Evolutionary conservation across 2,888 invertebrate species (phyloP).

Genomic region (Drosophila flavopinicola): DNA sequence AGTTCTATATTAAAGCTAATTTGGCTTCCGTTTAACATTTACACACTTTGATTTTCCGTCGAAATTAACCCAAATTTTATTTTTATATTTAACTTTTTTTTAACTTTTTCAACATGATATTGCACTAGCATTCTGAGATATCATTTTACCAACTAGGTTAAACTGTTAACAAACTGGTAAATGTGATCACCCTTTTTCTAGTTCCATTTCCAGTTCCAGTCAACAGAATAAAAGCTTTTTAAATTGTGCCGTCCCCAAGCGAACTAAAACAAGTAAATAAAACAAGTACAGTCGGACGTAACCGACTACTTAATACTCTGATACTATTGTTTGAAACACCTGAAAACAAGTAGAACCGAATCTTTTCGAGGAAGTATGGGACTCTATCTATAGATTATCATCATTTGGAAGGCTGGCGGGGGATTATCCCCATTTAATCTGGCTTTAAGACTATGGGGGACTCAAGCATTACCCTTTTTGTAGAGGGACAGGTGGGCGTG

Average conservation of each 20-base stretch:
- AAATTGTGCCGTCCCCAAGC: not conserved
- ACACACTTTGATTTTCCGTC: conserved; percentile 37
- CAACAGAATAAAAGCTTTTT: not conserved
- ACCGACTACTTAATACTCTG: no score
- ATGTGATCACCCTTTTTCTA: not conserved
- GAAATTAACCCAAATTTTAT: conserved; percentile 57
- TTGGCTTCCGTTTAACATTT: conserved; percentile 71
- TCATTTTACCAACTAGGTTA: conserved; percentile 10
- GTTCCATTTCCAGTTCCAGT: not conserved
- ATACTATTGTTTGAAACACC: no score
- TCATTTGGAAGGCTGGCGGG: no score
- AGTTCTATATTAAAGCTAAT: conserved; percentile 63
- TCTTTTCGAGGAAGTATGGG: no score
- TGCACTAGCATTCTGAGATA: not conserved
- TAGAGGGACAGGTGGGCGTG: no score
- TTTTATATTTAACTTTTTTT: not conserved
- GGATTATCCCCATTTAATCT: no score
- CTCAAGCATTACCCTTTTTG: no score
- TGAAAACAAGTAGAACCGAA: no score
- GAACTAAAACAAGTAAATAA: no score
- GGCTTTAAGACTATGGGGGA: no score
- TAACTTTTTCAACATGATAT: conserved; percentile 1
- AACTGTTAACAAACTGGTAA: not conserved
- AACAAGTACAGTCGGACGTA: no score
- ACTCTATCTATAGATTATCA: no score